A percentile compares a stretch with the other conserved stretches of the same genome.
Evolutionary conservation across 2,888 invertebrate genomes (phyloP).

Genomic region (Phanerotoma sp.): DNA sequence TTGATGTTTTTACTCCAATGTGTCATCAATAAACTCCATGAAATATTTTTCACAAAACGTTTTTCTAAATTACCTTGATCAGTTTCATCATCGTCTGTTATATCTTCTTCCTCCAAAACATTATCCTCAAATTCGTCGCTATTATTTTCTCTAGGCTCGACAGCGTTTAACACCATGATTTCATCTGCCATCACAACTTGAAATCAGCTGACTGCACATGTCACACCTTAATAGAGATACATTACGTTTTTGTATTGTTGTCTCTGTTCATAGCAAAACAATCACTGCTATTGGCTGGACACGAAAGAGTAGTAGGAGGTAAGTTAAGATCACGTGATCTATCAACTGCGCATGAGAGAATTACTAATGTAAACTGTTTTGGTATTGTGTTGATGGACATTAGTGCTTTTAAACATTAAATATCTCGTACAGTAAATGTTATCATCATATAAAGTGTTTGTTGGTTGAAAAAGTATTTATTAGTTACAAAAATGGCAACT

Average conservation of each 20-base stretch:
- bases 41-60: not conserved
- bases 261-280: too few relatives aligned
- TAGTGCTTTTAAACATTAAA: too few relatives aligned
- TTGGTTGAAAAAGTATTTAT: not conserved
- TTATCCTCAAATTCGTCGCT: slow-evolving; percentile 29
- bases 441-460: slow-evolving; percentile 1
- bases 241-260: too few relatives aligned
- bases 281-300: too few relatives aligned
- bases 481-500: not conserved
- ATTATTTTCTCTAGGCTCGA: slow-evolving; percentile 40
- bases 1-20: not conserved
- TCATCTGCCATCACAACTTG: slow-evolving; percentile 40
- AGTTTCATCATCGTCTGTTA: slow-evolving; percentile 24
- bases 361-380: too few relatives aligned
- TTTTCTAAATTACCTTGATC: slow-evolving; percentile 30
- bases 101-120: slow-evolving; percentile 22
- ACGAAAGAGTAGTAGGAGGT: too few relatives aligned
- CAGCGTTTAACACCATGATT: slow-evolving; percentile 46
- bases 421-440: not conserved
- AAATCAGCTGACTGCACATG: slow-evolving; percentile 3
- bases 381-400: not conserved
- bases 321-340: too few relatives aligned
- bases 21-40: not conserved
- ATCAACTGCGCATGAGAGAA: too few relatives aligned
- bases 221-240: slow-evolving; percentile 2